These are phyloP conservation scores for Eupithecia inturbata DNA, from an alignment of 2,888 invertebrate genomes.

Conservation along the genomic window DNA sequence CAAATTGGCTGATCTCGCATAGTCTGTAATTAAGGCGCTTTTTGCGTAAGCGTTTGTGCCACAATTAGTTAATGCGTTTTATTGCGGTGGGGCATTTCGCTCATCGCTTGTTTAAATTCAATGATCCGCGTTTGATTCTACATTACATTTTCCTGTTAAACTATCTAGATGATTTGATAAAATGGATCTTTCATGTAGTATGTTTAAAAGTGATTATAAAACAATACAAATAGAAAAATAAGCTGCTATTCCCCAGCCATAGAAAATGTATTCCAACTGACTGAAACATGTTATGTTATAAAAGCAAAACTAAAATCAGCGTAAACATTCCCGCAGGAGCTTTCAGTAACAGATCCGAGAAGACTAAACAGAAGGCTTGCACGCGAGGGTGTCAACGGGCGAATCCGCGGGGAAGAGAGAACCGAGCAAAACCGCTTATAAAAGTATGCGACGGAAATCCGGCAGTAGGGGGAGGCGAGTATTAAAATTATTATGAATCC, in stretches of 20 bases:
- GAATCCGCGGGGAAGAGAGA: slow-evolving; percentile 58
- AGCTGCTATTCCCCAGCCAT: not conserved
- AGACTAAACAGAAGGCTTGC: slow-evolving; percentile 64
- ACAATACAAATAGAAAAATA: not conserved
- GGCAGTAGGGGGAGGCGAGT: slow-evolving; percentile 59
- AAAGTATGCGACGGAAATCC: slow-evolving; percentile 70
- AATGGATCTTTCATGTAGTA: not conserved
- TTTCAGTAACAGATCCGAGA: slow-evolving; percentile 60
- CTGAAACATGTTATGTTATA: slow-evolving; percentile 37
- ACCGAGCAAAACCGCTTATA: slow-evolving; percentile 63
- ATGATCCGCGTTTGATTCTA: slow-evolving; percentile 33
- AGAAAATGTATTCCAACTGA: not conserved
- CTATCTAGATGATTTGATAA: not conserved
- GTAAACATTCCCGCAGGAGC: slow-evolving; percentile 67
- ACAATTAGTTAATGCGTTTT: slow-evolving; percentile 44
- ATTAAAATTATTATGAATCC: slow-evolving; percentile 84
- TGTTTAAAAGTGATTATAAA: not conserved
- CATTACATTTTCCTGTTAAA: slow-evolving; percentile 2
- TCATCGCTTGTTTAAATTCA: slow-evolving; percentile 32
- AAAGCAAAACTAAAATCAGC: slow-evolving; percentile 57
- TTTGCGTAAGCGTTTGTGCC: slow-evolving; percentile 48
- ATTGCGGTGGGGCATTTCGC: slow-evolving; percentile 36
- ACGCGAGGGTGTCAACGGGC: slow-evolving; percentile 70
- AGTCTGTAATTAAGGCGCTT: slow-evolving; percentile 60
- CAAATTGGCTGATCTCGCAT: slow-evolving; percentile 79